Evolutionary conservation across 2,113 vertebrate genomes (phyloP).

Genomic region (Cisticola juncidis): DNA sequence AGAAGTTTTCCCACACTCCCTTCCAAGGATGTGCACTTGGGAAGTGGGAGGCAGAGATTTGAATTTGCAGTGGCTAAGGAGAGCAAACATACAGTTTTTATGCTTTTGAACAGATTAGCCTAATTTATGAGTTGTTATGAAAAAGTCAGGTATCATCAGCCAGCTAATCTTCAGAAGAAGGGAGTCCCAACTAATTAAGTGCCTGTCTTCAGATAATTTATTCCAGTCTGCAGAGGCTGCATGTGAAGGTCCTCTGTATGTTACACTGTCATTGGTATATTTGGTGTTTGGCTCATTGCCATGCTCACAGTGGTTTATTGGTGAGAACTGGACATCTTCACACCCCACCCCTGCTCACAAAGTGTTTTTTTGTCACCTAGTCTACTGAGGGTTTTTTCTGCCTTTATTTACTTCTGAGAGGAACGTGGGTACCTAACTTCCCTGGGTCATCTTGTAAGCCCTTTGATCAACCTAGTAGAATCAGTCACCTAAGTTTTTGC

Average conservation of each 20-base stretch:
- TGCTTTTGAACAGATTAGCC: background rate
- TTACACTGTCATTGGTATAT: background rate
- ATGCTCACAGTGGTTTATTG: background rate
- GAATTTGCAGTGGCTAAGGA: background rate
- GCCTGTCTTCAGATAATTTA: background rate
- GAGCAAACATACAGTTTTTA: background rate
- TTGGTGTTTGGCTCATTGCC: background rate
- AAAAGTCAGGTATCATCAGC: background rate
- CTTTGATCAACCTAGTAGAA: background rate
- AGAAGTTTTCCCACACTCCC: background rate
- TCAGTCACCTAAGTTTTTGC: background rate
- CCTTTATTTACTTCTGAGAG: background rate
- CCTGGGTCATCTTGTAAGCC: background rate
- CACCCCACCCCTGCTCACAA: fast-evolving
- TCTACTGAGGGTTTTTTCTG: background rate
- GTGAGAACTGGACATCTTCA: background rate
- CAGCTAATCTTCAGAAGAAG: background rate
- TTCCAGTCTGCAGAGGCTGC: background rate
- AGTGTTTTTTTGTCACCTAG: background rate
- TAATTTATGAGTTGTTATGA: background rate
- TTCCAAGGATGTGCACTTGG: background rate
- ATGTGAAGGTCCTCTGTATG: background rate
- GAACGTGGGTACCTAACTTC: background rate
- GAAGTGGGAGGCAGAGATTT: background rate
- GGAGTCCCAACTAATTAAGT: background rate